phyloP scores from a whole-genome alignment of 2,888 invertebrate genomes.

The Agrilus cyanescens region DNA sequence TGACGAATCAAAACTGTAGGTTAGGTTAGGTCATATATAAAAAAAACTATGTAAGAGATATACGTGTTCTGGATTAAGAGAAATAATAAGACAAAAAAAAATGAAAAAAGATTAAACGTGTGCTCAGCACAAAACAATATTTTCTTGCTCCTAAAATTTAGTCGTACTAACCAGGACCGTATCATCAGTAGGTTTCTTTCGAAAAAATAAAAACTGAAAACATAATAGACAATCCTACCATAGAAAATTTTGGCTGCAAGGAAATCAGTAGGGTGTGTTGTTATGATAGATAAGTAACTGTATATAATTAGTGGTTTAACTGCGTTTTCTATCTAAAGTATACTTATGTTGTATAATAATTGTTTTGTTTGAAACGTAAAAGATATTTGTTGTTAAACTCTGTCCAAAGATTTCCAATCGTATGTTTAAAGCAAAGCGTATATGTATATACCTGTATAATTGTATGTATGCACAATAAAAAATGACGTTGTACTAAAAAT shows the following conservation, averaged over 20 bases:
- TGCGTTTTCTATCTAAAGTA: slow-evolving; percentile 1
- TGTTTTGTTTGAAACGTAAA: slow-evolving; percentile 34
- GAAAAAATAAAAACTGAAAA: neutral
- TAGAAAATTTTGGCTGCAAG: slow-evolving; percentile 10
- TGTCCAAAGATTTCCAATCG: slow-evolving; percentile 38
- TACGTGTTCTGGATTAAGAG: slow-evolving; percentile 25
- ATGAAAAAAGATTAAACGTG: slow-evolving; percentile 8
- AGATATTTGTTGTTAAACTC: slow-evolving; percentile 38
- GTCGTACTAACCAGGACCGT: neutral
- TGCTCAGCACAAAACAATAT: slow-evolving; percentile 14
- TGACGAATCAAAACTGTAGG: slow-evolving; percentile 27
- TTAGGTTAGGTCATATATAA: slow-evolving; percentile 24
- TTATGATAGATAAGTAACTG: slow-evolving; percentile 9
- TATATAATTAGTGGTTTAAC: neutral
- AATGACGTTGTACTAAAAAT: slow-evolving; percentile 34
- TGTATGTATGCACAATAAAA: slow-evolving; percentile 38
- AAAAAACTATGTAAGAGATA: slow-evolving; percentile 14
- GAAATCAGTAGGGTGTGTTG: slow-evolving; percentile 16
- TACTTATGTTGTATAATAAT: slow-evolving; percentile 27
- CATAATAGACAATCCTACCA: slow-evolving; percentile 12
- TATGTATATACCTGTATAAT: slow-evolving; percentile 41
- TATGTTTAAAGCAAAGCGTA: slow-evolving; percentile 37
- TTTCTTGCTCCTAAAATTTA: slow-evolving; percentile 13
- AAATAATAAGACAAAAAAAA: too few species aligned
- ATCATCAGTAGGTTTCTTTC: neutral